Evolutionary conservation across 2,797 vertebrate genomes (phyloP).

Genomic region (Sarcophilus harrisii): DNA sequence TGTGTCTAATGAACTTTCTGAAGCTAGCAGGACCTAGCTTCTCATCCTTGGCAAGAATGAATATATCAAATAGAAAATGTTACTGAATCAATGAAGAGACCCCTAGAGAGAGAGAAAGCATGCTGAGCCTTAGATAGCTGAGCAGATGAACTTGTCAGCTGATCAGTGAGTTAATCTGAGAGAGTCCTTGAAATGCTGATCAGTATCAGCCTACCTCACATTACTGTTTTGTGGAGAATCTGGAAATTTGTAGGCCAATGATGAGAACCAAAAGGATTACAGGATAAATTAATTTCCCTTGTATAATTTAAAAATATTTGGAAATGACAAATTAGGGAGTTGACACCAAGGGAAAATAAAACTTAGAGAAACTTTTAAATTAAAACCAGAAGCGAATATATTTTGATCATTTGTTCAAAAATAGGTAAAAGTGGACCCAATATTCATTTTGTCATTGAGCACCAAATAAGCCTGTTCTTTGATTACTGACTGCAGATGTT

Average conservation of each 20-base stretch:
- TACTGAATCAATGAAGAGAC: neutral
- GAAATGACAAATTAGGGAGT: neutral
- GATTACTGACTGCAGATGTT: neutral
- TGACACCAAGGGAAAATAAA: neutral
- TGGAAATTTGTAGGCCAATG: neutral
- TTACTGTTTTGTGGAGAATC: constrained; percentile 22
- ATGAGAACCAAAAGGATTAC: constrained; percentile 6
- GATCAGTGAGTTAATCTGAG: constrained; percentile 46
- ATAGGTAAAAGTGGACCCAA: neutral
- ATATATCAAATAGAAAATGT: constrained; percentile 35
- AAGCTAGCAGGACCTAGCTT: neutral
- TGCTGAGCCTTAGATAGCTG: neutral
- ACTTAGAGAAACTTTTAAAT: constrained; percentile 11
- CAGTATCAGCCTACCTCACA: neutral
- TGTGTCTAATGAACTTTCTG: constrained; percentile 33
- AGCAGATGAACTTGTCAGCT: neutral
- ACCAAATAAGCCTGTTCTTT: neutral
- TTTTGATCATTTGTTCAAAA: neutral
- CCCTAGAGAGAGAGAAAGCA: constrained; percentile 16
- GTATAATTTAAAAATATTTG: constrained; percentile 27
- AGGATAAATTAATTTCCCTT: neutral
- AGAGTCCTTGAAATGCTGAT: constrained; percentile 43
- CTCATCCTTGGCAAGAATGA: constrained; percentile 33
- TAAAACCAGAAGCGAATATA: neutral
- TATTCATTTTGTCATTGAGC: neutral